Evolutionary conservation across 2,888 invertebrate genomes (phyloP).

Genomic region (Ennomos fuscantarius): DNA sequence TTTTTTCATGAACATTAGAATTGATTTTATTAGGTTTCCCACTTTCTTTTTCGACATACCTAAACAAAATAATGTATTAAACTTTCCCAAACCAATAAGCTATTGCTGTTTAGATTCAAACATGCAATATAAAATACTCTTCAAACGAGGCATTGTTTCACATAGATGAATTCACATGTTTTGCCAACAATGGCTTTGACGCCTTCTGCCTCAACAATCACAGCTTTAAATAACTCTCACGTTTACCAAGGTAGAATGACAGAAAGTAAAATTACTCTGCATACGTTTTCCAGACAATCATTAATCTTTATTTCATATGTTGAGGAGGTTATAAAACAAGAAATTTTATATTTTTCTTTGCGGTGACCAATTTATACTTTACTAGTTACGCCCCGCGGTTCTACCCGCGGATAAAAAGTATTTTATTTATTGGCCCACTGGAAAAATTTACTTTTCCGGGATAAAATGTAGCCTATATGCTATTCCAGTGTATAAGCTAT

Average conservation of each 20-base stretch:
- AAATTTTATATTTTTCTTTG: not conserved
- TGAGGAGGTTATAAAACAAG: conserved; percentile 2
- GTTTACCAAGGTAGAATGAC: conserved; percentile 32
- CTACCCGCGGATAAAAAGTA: too few relatives aligned
- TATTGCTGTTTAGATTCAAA: conserved; percentile 12
- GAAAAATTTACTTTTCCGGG: too few relatives aligned
- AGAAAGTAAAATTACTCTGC: conserved; percentile 34
- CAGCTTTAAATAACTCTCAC: conserved; percentile 29
- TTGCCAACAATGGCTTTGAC: conserved; percentile 29
- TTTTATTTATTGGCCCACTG: too few relatives aligned
- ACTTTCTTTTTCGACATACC: too few relatives aligned
- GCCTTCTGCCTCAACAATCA: conserved; percentile 17
- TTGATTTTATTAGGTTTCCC: too few relatives aligned
- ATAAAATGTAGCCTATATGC: too few relatives aligned
- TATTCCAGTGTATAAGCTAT: too few relatives aligned
- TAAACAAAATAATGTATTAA: conserved; percentile 11
- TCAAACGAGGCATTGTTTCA: conserved; percentile 33
- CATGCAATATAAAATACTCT: conserved; percentile 16
- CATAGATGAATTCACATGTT: conserved; percentile 34
- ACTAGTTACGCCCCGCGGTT: too few relatives aligned
- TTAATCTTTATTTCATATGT: conserved; percentile 11
- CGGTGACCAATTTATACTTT: not conserved
- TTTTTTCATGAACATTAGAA: too few relatives aligned
- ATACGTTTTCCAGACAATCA: conserved; percentile 20
- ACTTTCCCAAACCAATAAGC: conserved; percentile 22